A percentile compares a stretch with the other conserved stretches of the same genome.
Conservation (phyloP, 92 coral and sea anemone species). For the Heteractis magnifica region DNA sequence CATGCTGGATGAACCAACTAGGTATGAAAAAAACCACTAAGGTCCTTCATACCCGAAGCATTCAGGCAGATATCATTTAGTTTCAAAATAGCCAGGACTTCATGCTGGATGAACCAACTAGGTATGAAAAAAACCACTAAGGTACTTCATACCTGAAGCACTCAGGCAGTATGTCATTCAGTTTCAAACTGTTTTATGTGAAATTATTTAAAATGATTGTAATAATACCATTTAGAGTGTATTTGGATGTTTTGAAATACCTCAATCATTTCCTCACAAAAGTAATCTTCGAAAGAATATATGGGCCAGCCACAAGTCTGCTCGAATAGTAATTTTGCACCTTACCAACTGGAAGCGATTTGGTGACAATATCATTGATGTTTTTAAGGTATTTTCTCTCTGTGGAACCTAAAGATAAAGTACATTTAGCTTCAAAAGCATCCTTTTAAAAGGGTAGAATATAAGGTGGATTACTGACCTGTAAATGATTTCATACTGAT, state of each 20-base stretch:
- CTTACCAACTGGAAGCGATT: background rate
- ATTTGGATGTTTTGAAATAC: background rate
- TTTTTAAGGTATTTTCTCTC: background rate
- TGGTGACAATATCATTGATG: background rate
- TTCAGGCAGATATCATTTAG: background rate
- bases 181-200: no score
- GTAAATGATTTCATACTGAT: background rate
- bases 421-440: background rate
- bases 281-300: background rate
- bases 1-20: conserved; percentile 8
- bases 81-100: no score
- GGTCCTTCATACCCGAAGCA: conserved; percentile 7
- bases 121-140: no score
- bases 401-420: background rate
- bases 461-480: background rate
- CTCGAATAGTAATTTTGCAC: conserved; percentile 4
- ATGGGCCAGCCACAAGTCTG: background rate
- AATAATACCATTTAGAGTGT: no score
- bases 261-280: background rate
- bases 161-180: no score
- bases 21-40: background rate
- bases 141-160: no score
- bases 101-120: no score
- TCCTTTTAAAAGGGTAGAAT: background rate
- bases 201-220: no score